These are phyloP conservation scores for Bufotes viridis DNA, from an alignment of 2,797 vertebrate genomes.

Conservation along the genomic window DNA sequence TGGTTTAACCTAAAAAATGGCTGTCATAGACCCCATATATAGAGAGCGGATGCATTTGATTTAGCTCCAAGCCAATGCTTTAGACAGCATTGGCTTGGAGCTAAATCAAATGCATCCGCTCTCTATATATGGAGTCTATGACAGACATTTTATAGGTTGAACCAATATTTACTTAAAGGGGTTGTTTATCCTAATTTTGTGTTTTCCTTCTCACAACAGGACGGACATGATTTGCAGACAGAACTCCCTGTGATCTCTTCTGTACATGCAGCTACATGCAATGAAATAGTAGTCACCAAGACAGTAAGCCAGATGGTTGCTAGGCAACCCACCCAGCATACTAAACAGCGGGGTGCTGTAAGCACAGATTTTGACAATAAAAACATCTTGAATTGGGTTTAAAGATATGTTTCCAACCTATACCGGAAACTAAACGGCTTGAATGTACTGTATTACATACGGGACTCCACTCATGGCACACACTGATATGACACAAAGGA, in stretches of 20 bases:
- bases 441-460: neutral
- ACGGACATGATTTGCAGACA: neutral
- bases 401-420: neutral
- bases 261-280: neutral
- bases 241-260: neutral
- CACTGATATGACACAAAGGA: neutral
- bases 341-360: neutral
- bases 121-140: no score
- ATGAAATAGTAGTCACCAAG: neutral
- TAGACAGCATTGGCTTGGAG: no score
- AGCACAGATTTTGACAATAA: no score
- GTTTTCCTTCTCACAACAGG: neutral
- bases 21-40: no score
- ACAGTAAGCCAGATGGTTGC: neutral
- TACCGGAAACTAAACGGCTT: neutral
- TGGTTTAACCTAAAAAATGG: no score
- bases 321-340: neutral
- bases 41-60: no score
- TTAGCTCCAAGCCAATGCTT: no score
- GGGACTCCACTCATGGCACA: conserved; percentile 36
- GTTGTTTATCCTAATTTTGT: no score
- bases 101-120: no score
- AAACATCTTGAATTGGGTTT: neutral
- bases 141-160: no score
- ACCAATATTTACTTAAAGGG: no score